Evolutionary conservation across 2,113 vertebrate genomes (phyloP).

Genomic region (Pterocles gutturalis): DNA sequence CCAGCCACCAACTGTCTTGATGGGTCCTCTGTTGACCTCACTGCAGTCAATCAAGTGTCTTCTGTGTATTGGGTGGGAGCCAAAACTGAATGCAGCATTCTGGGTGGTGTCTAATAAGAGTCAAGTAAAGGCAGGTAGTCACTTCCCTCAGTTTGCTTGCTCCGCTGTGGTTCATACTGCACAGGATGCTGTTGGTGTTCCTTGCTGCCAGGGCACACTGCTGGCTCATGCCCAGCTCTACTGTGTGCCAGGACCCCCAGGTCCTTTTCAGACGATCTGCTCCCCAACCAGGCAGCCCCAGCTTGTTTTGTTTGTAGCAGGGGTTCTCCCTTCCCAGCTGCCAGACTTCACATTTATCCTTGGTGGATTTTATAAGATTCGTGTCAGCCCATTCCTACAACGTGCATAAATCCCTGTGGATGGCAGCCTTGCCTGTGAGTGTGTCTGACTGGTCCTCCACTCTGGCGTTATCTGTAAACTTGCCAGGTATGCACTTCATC

Average conservation of each 20-base stretch:
- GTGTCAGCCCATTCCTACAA: neutral
- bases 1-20: too few species aligned
- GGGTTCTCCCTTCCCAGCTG: neutral
- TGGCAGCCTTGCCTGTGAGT: too few species aligned
- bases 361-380: neutral
- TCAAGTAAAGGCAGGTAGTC: neutral
- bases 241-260: neutral
- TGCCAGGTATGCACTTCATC: too few species aligned
- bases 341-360: neutral
- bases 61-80: neutral
- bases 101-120: neutral
- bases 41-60: neutral
- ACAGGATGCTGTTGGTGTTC: neutral
- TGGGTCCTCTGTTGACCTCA: neutral
- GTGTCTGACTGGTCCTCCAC: too few species aligned
- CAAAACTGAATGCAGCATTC: neutral
- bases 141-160: fast-evolving
- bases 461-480: too few species aligned
- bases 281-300: neutral
- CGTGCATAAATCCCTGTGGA: neutral
- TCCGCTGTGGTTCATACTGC: neutral
- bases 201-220: neutral
- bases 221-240: neutral
- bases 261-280: neutral
- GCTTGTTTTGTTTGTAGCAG: neutral